Conservation (phyloP, 2,113 vertebrate species). For the Melanotaenia duboulayi region DNA sequence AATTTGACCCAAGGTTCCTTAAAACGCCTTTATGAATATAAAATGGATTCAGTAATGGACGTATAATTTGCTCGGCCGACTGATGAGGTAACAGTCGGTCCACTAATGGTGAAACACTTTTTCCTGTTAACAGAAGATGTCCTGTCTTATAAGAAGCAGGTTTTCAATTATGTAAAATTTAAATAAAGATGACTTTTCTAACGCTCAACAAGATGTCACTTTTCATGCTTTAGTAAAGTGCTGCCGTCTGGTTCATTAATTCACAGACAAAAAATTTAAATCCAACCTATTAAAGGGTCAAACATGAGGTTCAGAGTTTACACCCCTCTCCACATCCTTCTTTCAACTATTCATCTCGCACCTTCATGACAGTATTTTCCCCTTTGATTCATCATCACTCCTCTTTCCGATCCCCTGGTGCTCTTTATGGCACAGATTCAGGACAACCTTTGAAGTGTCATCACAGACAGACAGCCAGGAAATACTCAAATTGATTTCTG, state of each 20-base stretch:
- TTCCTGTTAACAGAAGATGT: not conserved
- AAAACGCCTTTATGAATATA: constrained; percentile 11
- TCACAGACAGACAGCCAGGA: constrained; percentile 2
- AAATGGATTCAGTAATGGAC: constrained; percentile 42
- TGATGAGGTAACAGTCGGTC: not conserved
- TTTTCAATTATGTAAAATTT: constrained; percentile 22
- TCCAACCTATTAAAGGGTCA: constrained; percentile 55
- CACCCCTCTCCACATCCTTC: not conserved
- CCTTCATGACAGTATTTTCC: not conserved
- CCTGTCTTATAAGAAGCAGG: not conserved
- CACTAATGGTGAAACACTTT: constrained; percentile 12
- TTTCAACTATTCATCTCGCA: not conserved
- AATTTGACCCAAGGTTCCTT: constrained; percentile 3
- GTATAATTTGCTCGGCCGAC: constrained; percentile 50
- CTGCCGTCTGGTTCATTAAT: constrained; percentile 24
- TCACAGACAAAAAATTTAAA: constrained; percentile 22
- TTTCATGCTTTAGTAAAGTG: not conserved
- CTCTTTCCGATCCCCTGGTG: not conserved
- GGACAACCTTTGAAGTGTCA: constrained; percentile 4
- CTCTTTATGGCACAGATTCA: not conserved
- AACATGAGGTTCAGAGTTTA: constrained; percentile 16
- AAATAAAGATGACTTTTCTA: constrained; percentile 21
- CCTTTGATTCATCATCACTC: not conserved
- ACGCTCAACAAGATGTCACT: not conserved
- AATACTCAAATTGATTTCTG: constrained; percentile 38